Evolutionary conservation across 2,888 invertebrate genomes (phyloP).

Genomic region (Metacarcinus magister): DNA sequence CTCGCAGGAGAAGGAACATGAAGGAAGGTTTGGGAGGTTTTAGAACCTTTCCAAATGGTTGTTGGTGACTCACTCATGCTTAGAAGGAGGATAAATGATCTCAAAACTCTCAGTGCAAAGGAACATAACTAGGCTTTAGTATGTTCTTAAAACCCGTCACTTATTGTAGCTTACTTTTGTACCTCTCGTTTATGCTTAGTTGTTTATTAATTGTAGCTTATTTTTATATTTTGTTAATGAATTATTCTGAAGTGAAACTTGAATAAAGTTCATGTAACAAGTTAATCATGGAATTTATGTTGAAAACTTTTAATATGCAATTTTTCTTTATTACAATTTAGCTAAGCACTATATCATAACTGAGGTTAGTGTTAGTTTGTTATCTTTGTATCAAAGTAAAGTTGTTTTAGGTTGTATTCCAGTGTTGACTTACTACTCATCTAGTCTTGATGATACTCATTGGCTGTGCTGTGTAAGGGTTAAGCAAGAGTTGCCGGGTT

Average conservation of each 20-base stretch:
- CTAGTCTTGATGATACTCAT: slow-evolving; percentile 35
- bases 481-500: not conserved
- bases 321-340: not conserved
- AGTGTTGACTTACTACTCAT: not conserved
- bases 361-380: not conserved
- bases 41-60: not conserved
- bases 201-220: not conserved
- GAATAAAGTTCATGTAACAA: not conserved
- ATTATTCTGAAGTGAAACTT: not conserved
- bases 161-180: not conserved
- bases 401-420: not conserved
- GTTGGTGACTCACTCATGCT: not conserved
- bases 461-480: not conserved
- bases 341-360: not conserved
- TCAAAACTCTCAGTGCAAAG: not conserved
- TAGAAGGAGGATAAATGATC: not conserved
- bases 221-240: not conserved
- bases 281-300: not conserved
- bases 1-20: slow-evolving; percentile 71
- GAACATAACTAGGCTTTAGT: not conserved
- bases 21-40: slow-evolving; percentile 66
- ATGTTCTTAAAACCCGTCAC: not conserved
- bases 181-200: not conserved
- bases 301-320: not conserved
- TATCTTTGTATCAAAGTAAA: not conserved